Evolutionary conservation across 1,140 invertebrate genomes (phyloP).

Genomic region (Bombyx mandarina): DNA sequence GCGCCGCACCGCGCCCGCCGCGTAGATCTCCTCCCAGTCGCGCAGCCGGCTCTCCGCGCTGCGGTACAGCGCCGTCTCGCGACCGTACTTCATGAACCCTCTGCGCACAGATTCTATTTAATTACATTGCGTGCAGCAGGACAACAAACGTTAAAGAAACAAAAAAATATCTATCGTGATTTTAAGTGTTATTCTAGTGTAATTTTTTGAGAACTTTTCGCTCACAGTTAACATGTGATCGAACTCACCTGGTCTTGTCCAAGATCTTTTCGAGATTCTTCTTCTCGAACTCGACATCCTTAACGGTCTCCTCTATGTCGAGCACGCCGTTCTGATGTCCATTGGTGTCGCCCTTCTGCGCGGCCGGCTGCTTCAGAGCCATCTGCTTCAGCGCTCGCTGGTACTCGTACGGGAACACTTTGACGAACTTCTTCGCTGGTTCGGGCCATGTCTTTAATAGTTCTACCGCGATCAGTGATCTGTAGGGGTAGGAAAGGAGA

Average conservation of each 20-base stretch:
- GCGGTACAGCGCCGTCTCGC: conserved; percentile 89
- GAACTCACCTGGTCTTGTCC: conserved; percentile 87
- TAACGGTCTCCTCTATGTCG: conserved; percentile 64
- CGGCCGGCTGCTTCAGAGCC: conserved; percentile 71
- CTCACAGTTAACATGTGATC: not conserved
- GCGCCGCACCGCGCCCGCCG: conserved; percentile 87
- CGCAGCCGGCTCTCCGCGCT: conserved; percentile 85
- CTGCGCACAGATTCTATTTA: conserved; percentile 31
- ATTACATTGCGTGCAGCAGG: not conserved
- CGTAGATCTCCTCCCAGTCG: conserved; percentile 98
- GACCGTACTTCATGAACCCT: conserved; percentile 96
- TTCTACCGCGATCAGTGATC: conserved; percentile 85
- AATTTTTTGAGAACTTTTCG: too few species aligned
- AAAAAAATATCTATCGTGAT: too few species aligned
- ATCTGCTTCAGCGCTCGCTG: conserved; percentile 88
- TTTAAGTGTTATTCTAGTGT: too few species aligned
- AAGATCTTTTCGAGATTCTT: conserved; percentile 85
- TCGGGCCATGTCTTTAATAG: conserved; percentile 88
- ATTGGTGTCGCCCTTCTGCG: conserved; percentile 32
- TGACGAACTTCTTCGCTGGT: conserved; percentile 87
- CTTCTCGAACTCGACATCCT: conserved; percentile 77
- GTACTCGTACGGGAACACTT: conserved; percentile 98
- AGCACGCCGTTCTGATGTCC: conserved; percentile 56
- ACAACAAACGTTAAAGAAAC: too few species aligned
- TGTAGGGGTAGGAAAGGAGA: conserved; percentile 10